Base-by-base conservation (phyloP, 2,888 invertebrate genomes). In the Macrostomum cliftonense region DNA sequence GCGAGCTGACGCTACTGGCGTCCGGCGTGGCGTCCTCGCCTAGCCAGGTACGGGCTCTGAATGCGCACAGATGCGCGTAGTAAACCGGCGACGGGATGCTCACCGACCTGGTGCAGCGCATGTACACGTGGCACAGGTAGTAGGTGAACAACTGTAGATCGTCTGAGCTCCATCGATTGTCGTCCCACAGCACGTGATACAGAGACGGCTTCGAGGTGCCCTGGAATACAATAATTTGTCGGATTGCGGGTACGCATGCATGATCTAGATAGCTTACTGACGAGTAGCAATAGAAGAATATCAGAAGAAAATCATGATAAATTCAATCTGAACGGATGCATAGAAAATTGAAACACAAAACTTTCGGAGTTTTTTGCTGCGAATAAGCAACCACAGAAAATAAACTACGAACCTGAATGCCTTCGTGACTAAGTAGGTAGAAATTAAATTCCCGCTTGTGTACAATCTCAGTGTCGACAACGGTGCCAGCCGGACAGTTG, bases 181-280 rank as follows among this genome's bases (percentile, higher is more conserved):
- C 56, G 49, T 56, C 56, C 50, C 54, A 56, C 12, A 56, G 40
- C 1, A 56, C 52, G 45, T 53, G 49, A 44, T 56, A 56, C 47
- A 56, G 56, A 1, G 54, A 47, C 13, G 56, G 54, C 19, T 54
- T 46, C 13, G 54, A 52, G 16, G 56, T 56, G 17, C 54, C 49
- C 47, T 49, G 47, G 13, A 43, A 40, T 19, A 7, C 37, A 11
- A n/a, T n/a, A n/a, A n/a, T n/a, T n/a, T n/a, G n/a, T n/a, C n/a
- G n/a, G n/a, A n/a, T n/a, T n/a, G n/a, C n/a, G n/a, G n/a, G n/a
- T n/a, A n/a, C n/a, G n/a, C n/a, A n/a, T n/a, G n/a, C n/a, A n/a
- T n/a, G n/a, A n/a, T n/a, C n/a, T n/a, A n/a, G n/a, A n/a, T n/a
- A n/a, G n/a, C n/a, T n/a, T n/a, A n/a, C n/a, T n/a, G n/a, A n/a